Base-by-base conservation (phyloP, 53 echinoderm and acorn worm species). In the Henricia sp. region DNA sequence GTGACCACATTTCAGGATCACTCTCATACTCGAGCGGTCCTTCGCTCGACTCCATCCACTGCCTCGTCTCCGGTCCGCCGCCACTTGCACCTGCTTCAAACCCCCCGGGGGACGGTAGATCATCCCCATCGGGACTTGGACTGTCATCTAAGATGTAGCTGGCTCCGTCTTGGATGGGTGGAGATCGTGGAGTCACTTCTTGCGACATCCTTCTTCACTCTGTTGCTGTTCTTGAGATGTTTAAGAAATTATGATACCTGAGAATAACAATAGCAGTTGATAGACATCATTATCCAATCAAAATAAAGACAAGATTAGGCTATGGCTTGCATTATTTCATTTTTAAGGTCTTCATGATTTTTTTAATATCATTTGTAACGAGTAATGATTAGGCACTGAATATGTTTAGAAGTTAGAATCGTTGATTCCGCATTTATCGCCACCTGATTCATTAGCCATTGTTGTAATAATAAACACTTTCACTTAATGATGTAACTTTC, bases 1-100 rank as follows among this genome's bases (percentile, higher is more conserved):
- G 90, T 0, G 95, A 92, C 90, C 92, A 92, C 57, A 88, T 88
- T 56, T 95, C 95, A 10, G 90, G 87, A 54, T 95, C 95, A 26
- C 92, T 90, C 53, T 90, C 86, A 54, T 90, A 95, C 44, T 88
- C 92, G 34, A 88, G 35, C 3, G 88, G 88, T 33, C 84, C 78
- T 39, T 92, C 92, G 23, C 85, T 80, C 1, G 92, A 88, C n/a
- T 92, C 92, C 85, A 91, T 85, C 88, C 85, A 89, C 57, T 75
- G 75, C 12, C 76, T 67, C 1, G 86, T 75, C 41, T 74, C 74
- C 0, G 67, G 76, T n/a, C 65, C 55, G 6, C 54, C 70, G n/a
- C 75, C 67, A 8, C 62, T 62, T 11, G 86, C 76, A 19, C 52
- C 83, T 8, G 40, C 68, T 25, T 53, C 76, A 53, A 75, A 75